These are phyloP conservation scores for Oreochromis grahami DNA, from an alignment of 2,797 vertebrate species.

Conservation along the genomic window DNA sequence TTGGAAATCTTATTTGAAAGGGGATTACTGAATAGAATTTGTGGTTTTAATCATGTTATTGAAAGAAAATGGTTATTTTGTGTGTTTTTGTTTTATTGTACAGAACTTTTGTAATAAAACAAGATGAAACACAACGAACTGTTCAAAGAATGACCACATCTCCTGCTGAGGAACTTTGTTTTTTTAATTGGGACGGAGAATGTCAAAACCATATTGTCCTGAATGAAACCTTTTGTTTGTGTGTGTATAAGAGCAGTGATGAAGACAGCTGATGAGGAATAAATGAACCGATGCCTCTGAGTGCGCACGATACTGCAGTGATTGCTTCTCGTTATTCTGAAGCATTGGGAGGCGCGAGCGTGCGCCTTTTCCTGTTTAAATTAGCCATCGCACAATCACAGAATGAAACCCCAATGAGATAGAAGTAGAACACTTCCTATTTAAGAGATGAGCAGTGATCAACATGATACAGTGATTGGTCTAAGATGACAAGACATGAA, in stretches of 20 bases:
- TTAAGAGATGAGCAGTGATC: constrained; percentile 23
- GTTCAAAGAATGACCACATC: constrained; percentile 19
- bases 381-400: constrained; percentile 43
- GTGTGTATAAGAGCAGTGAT: constrained; percentile 32
- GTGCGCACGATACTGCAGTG: neutral
- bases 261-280: constrained; percentile 29
- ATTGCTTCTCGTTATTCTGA: neutral
- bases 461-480: constrained; percentile 60
- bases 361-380: constrained; percentile 34
- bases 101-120: constrained; percentile 80
- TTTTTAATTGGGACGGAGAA: constrained; percentile 61
- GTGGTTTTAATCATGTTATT: constrained; percentile 50
- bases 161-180: neutral
- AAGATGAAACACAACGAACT: constrained; percentile 34
- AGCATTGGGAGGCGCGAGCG: constrained; percentile 5
- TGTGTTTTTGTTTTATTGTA: constrained; percentile 73
- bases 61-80: constrained; percentile 63
- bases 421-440: neutral
- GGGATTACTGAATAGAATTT: constrained; percentile 36
- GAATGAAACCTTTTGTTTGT: constrained; percentile 23
- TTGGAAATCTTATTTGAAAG: neutral
- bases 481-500: constrained; percentile 21
- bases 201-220: constrained; percentile 41
- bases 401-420: constrained; percentile 26
- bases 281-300: constrained; percentile 28